These are phyloP conservation scores for Beaufortia kweichowensis DNA, from an alignment of 2,113 vertebrate genomes.

Conservation along the genomic window DNA sequence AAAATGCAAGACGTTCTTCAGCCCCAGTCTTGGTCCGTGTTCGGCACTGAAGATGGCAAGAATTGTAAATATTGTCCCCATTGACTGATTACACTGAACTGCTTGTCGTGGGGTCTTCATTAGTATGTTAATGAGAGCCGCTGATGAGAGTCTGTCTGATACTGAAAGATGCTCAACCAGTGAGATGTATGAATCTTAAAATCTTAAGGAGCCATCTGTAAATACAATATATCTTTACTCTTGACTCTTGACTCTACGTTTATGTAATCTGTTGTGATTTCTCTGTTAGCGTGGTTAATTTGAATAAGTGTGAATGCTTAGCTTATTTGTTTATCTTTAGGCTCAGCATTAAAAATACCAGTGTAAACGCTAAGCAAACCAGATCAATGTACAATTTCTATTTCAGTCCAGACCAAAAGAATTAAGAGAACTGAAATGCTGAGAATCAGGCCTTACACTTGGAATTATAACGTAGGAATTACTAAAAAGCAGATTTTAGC, in stretches of 20 bases:
- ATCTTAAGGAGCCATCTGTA: not conserved
- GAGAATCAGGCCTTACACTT: too few species aligned
- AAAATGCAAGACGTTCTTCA: constrained; percentile 49
- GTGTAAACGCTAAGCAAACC: too few species aligned
- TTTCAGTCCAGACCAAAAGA: too few species aligned
- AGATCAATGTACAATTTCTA: too few species aligned
- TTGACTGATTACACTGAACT: constrained; percentile 64
- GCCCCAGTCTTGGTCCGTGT: constrained; percentile 53
- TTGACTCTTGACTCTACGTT: too few species aligned
- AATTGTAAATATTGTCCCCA: constrained; percentile 73
- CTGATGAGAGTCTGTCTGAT: constrained; percentile 21
- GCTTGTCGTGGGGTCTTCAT: constrained; percentile 22
- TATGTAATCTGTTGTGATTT: too few species aligned
- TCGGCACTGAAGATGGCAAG: constrained; percentile 47
- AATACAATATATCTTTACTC: not conserved
- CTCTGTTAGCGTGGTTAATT: too few species aligned
- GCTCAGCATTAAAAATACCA: too few species aligned
- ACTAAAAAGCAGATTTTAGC: not conserved
- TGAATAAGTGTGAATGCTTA: too few species aligned
- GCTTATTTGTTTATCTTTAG: too few species aligned
- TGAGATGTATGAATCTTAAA: not conserved
- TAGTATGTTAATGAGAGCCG: constrained; percentile 26
- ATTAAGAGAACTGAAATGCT: too few species aligned
- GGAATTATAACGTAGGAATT: too few species aligned
- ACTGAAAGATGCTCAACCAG: not conserved